Percentiles rank a stretch among this genome's conserved stretches.
phyloP scores from a whole-genome alignment of 2,113 vertebrate species.

The Microtus pennsylvanicus region DNA sequence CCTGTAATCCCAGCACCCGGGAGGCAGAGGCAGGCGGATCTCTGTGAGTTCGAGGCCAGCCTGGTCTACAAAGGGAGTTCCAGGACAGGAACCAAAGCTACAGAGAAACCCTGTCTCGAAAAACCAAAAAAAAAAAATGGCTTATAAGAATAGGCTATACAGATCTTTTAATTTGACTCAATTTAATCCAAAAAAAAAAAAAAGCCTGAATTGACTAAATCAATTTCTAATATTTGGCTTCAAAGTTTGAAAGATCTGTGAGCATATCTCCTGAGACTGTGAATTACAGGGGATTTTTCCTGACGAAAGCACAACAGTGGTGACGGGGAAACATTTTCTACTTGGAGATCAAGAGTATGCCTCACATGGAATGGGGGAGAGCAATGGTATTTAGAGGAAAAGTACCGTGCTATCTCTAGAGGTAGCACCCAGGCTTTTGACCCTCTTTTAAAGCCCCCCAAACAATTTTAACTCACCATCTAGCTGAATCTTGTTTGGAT shows the following conservation, averaged over 20 bases:
- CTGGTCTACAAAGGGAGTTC: too few species aligned
- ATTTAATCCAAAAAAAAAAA: constrained; percentile 91
- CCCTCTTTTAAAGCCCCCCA: not conserved
- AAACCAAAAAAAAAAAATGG: not conserved
- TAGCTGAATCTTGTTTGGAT: not conserved
- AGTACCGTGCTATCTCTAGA: not conserved
- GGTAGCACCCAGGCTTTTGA: not conserved
- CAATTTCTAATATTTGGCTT: constrained; percentile 79
- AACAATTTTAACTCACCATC: not conserved
- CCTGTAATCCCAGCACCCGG: too few species aligned
- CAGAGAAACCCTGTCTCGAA: too few species aligned
- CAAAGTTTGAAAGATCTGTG: constrained; percentile 90
- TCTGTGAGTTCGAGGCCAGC: too few species aligned
- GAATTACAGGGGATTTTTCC: not conserved
- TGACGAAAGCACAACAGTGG: too few species aligned
- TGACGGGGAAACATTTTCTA: constrained; percentile 41
- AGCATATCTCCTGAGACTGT: not conserved
- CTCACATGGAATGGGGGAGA: not conserved
- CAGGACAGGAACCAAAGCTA: too few species aligned
- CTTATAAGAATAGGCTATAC: not conserved
- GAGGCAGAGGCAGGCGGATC: too few species aligned
- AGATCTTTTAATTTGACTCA: constrained; percentile 75
- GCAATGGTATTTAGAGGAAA: not conserved
- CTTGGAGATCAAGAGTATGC: not conserved
- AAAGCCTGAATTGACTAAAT: constrained; percentile 85